Evolutionary conservation across 1,140 invertebrate genomes (phyloP).

Genomic region (Amyelois transitella): DNA sequence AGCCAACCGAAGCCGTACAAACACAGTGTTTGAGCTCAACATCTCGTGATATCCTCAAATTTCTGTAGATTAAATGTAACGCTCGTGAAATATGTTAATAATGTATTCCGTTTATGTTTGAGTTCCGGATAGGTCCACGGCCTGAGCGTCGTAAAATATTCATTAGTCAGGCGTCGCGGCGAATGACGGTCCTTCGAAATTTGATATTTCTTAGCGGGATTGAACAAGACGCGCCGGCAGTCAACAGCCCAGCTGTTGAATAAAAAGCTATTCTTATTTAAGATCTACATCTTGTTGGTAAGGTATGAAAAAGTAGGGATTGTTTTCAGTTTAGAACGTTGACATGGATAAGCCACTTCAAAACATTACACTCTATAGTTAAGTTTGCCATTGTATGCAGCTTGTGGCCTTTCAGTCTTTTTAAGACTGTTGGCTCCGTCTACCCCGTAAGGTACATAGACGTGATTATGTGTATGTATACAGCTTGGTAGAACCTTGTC

Average conservation of each 20-base stretch:
- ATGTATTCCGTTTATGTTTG: constrained; percentile 4
- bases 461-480: too few relatives aligned
- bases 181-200: constrained; percentile 2
- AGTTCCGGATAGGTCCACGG: not conserved
- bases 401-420: too few relatives aligned
- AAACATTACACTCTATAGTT: too few relatives aligned
- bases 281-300: too few relatives aligned
- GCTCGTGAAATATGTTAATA: constrained; percentile 6
- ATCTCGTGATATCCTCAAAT: not conserved
- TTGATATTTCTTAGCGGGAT: constrained; percentile 3
- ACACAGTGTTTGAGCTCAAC: not conserved
- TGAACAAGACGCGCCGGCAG: not conserved
- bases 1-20: not conserved
- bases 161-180: not conserved
- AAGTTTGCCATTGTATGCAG: too few relatives aligned
- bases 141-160: constrained; percentile 1
- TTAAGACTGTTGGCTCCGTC: too few relatives aligned
- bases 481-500: too few relatives aligned
- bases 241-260: not conserved
- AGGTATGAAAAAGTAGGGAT: too few relatives aligned
- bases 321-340: too few relatives aligned
- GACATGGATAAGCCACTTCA: too few relatives aligned
- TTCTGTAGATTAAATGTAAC: constrained; percentile 2
- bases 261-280: too few relatives aligned
- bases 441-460: too few relatives aligned